Evolutionary conservation across 2,888 invertebrate genomes (phyloP).

Genomic region (Tetragnatha montana): DNA sequence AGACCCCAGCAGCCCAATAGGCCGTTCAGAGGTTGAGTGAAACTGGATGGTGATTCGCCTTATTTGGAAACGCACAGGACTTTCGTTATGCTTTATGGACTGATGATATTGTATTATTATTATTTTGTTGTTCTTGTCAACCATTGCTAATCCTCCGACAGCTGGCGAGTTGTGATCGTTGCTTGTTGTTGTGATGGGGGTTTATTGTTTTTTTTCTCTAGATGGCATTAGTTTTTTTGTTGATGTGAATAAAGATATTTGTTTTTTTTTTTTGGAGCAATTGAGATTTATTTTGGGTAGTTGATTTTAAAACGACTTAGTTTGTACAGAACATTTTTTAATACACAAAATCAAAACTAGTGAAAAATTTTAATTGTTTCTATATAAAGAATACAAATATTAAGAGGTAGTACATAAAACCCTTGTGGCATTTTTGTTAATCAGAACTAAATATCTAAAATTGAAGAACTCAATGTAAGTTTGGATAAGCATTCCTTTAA

Average conservation of each 20-base stretch:
- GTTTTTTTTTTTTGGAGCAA: not conserved
- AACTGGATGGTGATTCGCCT: not conserved
- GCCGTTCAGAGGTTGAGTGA: conserved; percentile 53
- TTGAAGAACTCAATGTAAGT: too few species aligned
- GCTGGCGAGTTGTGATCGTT: not conserved
- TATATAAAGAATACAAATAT: too few species aligned
- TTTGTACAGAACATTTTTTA: too few species aligned
- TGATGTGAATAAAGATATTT: not conserved
- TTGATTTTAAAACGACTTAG: too few species aligned
- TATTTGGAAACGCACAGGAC: conserved; percentile 13
- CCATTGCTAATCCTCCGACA: conserved; percentile 1
- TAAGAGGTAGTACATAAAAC: too few species aligned
- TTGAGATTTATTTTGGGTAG: too few species aligned
- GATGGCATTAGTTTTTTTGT: not conserved
- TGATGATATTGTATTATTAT: not conserved
- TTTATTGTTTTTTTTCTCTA: not conserved
- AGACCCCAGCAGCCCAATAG: conserved; percentile 16
- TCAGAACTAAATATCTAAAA: too few species aligned
- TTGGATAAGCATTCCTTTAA: too few species aligned
- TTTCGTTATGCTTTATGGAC: not conserved
- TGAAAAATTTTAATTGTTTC: too few species aligned
- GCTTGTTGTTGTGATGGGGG: not conserved
- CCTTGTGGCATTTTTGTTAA: too few species aligned
- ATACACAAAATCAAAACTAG: too few species aligned
- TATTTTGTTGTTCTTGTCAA: not conserved